A percentile compares a stretch with the other conserved stretches of the same genome.
phyloP scores from a whole-genome alignment of 2,797 vertebrate genomes.

The Gymnopithys bicolor region DNA sequence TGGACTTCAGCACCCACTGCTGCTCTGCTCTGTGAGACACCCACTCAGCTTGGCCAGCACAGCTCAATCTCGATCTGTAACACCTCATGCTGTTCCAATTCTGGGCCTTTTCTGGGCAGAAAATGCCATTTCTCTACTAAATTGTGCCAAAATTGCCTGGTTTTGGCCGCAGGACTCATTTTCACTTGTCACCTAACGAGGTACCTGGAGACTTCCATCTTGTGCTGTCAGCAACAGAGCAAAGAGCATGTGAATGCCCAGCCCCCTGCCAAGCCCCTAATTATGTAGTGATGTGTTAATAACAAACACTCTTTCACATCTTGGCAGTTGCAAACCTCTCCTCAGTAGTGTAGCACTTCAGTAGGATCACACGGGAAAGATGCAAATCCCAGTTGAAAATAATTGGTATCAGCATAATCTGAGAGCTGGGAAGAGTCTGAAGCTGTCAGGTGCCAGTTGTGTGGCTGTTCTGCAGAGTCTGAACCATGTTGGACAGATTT shows the following conservation, averaged over 20 bases:
- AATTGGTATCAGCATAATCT: slow-evolving; percentile 4
- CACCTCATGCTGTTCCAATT: slow-evolving; percentile 5
- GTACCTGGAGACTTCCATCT: slow-evolving; percentile 47
- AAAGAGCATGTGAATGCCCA: not conserved
- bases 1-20: slow-evolving; percentile 15
- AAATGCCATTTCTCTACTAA: slow-evolving; percentile 26
- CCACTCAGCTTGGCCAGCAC: not conserved
- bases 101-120: not conserved
- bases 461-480: not conserved
- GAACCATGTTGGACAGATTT: not conserved
- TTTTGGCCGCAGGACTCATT: slow-evolving; percentile 52
- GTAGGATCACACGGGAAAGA: not conserved
- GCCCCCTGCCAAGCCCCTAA: slow-evolving; percentile 49
- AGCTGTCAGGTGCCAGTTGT: not conserved
- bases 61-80: not conserved
- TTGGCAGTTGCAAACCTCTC: slow-evolving; percentile 47
- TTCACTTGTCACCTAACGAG: slow-evolving; percentile 65
- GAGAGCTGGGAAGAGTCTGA: not conserved
- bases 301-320: slow-evolving; percentile 55
- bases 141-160: slow-evolving; percentile 53
- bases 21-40: not conserved
- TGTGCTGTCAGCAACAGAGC: slow-evolving; percentile 37
- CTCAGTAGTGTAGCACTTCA: not conserved
- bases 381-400: slow-evolving; percentile 23
- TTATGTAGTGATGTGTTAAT: slow-evolving; percentile 66